phyloP scores from a whole-genome alignment of 2,797 vertebrate species.

The Muscicapa striata region DNA sequence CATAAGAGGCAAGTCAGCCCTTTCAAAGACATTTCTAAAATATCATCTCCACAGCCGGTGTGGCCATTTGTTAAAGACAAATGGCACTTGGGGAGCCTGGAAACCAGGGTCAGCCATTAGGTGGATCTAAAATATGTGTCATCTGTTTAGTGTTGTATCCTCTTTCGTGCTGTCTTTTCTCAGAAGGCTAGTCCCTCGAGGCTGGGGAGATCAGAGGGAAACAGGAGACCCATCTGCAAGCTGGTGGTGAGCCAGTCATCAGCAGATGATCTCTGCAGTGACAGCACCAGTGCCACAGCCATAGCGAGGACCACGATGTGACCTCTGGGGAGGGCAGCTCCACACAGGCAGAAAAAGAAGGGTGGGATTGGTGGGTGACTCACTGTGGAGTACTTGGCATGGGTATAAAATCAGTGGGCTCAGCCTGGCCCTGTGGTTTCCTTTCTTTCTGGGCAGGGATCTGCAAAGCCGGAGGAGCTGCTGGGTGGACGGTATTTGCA shows the following conservation, averaged over 20 bases:
- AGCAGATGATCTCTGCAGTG: conserved; percentile 7
- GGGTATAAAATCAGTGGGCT: neutral
- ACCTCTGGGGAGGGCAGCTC: neutral
- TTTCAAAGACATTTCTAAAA: conserved; percentile 67
- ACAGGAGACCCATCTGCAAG: conserved; percentile 35
- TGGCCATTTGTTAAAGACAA: conserved; percentile 69
- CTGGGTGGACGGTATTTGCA: conserved; percentile 8
- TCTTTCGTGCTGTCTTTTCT: neutral
- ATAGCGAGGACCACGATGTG: neutral
- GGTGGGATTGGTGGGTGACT: neutral
- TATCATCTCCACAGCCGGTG: conserved; percentile 24
- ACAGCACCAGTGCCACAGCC: neutral
- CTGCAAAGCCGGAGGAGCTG: neutral
- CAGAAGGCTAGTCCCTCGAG: neutral
- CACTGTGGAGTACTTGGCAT: neutral
- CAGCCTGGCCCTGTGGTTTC: conserved; percentile 8
- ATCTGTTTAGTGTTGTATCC: conserved; percentile 51
- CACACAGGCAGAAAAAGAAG: neutral
- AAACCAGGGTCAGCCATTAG: conserved; percentile 41
- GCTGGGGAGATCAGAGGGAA: conserved; percentile 45
- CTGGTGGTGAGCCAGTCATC: conserved; percentile 36
- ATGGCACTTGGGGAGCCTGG: conserved; percentile 50
- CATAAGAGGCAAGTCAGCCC: conserved; percentile 1
- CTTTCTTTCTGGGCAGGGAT: conserved; percentile 6
- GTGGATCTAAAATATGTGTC: conserved; percentile 55